Evolutionary conservation across 2,888 invertebrate species (phyloP), one percentile per base, ranked within the genome.

Genomic region (Drepanosiphum platanoidis): DNA sequence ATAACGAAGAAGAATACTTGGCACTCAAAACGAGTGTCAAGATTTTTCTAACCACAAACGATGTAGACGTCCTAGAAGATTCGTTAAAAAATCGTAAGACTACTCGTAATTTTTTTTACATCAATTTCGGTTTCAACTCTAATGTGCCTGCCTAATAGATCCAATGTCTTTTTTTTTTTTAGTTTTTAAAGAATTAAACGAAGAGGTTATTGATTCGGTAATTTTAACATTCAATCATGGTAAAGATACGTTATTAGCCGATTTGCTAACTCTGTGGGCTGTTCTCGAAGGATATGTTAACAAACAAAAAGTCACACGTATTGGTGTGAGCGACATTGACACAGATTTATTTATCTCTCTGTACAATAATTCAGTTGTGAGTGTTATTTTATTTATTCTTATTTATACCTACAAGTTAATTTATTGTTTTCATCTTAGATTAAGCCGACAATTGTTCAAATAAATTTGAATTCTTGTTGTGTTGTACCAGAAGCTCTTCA

Each of bases 271-370:
- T 18, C 91, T 96, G 80, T 98, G 97, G 97, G 91, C 90, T 46
- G 92, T 92, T 0, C 90, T 97, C 32, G 96, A 97, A 89, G 92
- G 93, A 36, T 94, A 94, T 88, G 93, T 94, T 0, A 89, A 90
- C 22, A 89, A 89, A 88, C 93, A 92, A 87, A 93, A 92, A 90
- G 93, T 96, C 7, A 91, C 92, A 27, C 94, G 94, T 88, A 91
- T 97, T 42, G 98, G 98, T 52, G 93, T 97, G 61, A 95, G 97
- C 3, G 97, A 98, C 90, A 92, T 97, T n/a, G 96, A 96, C 87
- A 95, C 95, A 39, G 92, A 93, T 0, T 92, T 94, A 30, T 94
- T 98, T 64, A 92, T 94, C 46, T 91, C 93, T 84, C 90, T 98
- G 1, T 94, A 95, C 90, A 92, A 93, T 72, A 94, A 93, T 92